These are phyloP conservation scores for Frankliniella intonsa DNA, from an alignment of 2,888 invertebrate genomes.

Conservation along the genomic window DNA sequence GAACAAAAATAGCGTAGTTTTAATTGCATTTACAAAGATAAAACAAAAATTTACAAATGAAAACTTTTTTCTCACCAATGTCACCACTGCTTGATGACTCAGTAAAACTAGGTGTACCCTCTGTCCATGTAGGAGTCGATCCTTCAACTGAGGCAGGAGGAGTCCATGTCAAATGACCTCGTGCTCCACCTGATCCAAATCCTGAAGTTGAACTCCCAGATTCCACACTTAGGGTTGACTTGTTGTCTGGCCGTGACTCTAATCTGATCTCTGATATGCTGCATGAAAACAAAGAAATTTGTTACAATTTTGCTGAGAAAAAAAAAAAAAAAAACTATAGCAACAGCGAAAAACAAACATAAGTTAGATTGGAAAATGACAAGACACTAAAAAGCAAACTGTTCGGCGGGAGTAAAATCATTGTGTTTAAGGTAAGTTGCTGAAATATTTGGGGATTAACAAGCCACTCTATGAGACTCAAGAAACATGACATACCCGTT, in stretches of 20 bases:
- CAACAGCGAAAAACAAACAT: background rate
- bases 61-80: slow-evolving; percentile 60
- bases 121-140: slow-evolving; percentile 96
- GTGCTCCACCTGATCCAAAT: slow-evolving; percentile 42
- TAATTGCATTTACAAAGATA: background rate
- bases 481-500: too few relatives aligned
- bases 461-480: too few relatives aligned
- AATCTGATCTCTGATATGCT: slow-evolving; percentile 70
- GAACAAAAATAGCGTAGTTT: slow-evolving; percentile 15
- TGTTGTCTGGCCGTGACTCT: slow-evolving; percentile 57
- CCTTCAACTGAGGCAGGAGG: slow-evolving; percentile 82
- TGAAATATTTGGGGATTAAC: too few relatives aligned
- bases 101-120: slow-evolving; percentile 95
- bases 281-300: slow-evolving; percentile 32
- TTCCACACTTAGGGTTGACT: slow-evolving; percentile 59
- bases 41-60: background rate
- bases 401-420: too few relatives aligned
- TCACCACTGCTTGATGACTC: slow-evolving; percentile 93
- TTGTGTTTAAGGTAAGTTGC: too few relatives aligned
- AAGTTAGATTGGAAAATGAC: background rate
- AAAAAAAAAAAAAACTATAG: background rate
- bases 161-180: slow-evolving; percentile 61
- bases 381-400: too few relatives aligned
- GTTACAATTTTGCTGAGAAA: background rate
- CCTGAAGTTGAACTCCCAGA: slow-evolving; percentile 56